These are phyloP conservation scores for Papilio polytes DNA, from an alignment of 1,140 invertebrate species.

Conservation along the genomic window DNA sequence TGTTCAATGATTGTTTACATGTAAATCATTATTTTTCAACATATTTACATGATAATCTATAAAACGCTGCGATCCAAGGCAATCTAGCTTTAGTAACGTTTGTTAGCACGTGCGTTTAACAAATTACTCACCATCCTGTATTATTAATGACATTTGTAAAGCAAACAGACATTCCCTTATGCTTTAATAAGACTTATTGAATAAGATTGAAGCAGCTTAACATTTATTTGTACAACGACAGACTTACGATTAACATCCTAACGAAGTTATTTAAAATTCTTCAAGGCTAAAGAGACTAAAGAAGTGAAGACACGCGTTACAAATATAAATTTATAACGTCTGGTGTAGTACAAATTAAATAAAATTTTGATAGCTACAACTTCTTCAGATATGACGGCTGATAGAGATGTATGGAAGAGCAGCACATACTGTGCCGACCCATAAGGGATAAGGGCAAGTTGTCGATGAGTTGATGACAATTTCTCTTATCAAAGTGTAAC, in stretches of 20 bases:
- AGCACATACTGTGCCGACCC: no score
- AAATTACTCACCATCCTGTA: conserved; percentile 1
- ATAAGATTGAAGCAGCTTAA: background rate
- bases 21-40: background rate
- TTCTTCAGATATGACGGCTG: no score
- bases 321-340: no score
- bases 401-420: no score
- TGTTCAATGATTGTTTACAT: background rate
- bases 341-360: no score
- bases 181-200: conserved; percentile 1
- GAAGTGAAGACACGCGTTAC: no score
- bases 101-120: conserved; percentile 12
- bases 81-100: background rate
- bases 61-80: background rate
- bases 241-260: background rate
- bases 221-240: background rate
- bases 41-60: conserved; percentile 6
- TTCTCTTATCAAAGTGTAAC: no score
- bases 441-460: no score
- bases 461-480: no score
- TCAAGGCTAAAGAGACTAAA: no score
- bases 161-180: conserved; percentile 8
- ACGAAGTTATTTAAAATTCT: no score
- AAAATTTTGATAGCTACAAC: no score
- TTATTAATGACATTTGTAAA: conserved; percentile 14